These are phyloP conservation scores for Dysdera silvatica DNA, from an alignment of 1,140 invertebrate genomes.

Conservation along the genomic window DNA sequence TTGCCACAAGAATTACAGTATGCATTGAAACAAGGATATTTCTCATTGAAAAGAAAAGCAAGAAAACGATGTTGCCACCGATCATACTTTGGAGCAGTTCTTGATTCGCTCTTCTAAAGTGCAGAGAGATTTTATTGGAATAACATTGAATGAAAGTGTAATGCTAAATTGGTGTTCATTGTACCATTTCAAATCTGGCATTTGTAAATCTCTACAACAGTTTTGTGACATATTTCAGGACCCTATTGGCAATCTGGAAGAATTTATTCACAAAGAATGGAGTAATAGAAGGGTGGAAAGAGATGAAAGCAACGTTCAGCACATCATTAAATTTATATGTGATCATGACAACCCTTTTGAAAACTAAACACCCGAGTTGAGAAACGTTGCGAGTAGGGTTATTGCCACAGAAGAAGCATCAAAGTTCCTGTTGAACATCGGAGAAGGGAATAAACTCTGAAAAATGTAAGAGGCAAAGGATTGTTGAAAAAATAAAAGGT, in stretches of 20 bases:
- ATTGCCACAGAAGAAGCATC: background rate
- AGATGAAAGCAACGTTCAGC: background rate
- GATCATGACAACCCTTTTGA: background rate
- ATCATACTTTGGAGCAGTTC: background rate
- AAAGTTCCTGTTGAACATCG: too few species aligned
- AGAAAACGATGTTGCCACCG: background rate
- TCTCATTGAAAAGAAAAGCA: too few species aligned
- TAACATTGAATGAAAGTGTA: too few species aligned
- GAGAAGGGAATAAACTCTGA: background rate
- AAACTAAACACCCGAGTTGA: too few species aligned
- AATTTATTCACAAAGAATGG: too few species aligned
- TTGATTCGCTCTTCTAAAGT: too few species aligned
- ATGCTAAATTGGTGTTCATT: too few species aligned
- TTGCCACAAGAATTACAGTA: too few species aligned
- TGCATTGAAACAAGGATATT: too few species aligned
- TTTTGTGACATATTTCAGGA: background rate
- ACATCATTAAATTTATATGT: background rate
- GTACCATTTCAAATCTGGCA: too few species aligned
- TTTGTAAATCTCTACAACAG: background rate
- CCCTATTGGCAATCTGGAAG: background rate
- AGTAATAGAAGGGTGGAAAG: background rate
- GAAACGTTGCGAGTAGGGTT: too few species aligned
- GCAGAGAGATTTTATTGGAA: background rate
- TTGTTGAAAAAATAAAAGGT: background rate
- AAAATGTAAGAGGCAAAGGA: background rate